Base-by-base conservation (phyloP, 2,113 vertebrate species). In the Malurus alboscapulatus region DNA sequence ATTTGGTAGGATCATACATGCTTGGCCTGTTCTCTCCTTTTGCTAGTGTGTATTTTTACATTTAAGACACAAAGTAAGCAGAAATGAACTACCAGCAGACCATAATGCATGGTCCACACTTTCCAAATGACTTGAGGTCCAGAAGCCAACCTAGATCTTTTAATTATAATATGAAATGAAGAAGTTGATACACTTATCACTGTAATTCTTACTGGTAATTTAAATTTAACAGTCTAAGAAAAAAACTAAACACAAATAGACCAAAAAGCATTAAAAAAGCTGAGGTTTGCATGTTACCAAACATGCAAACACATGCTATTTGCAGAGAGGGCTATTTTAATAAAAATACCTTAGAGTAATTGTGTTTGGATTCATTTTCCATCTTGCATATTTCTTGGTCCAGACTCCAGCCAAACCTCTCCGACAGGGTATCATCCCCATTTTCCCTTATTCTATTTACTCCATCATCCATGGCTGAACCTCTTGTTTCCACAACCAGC, bases 401-500 rank as follows among this genome's bases (percentile, higher is more conserved):
- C 88, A 98, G 92, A 97, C 98, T 96, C 98, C 98, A 95, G 97
- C 98, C 81, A 94, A 99, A 92, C 91, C 98, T 96, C 83, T 97
- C 97, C 81, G 98, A 98, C 88, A 99, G 94, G 61, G 98, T 94
- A 82, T 98, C 98, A 36, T 99, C 98, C 40, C 98, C 97, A 1
- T 98, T 98, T 44, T 98, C 98, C 66, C 96, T 84, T 24, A 98
- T 98, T 88, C 98, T 97, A 10, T 98, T 98, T 42, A 98, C 98
- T n/a, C 98, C 97, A 55, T 98, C 98, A 18, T 99, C 98, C 48
- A 99, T 96, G 76, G 98, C 98, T 5, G 98, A 98, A 72, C 98
- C 97, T 65, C 98, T 95, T 3, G 99, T 99, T 96, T 99, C 99
- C 94, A 99, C 99, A 58, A 99, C 99, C 95, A 99, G 94, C 85